These are phyloP conservation scores for Trachelus iudaicus DNA, from an alignment of 2,888 invertebrate species.

Conservation along the genomic window DNA sequence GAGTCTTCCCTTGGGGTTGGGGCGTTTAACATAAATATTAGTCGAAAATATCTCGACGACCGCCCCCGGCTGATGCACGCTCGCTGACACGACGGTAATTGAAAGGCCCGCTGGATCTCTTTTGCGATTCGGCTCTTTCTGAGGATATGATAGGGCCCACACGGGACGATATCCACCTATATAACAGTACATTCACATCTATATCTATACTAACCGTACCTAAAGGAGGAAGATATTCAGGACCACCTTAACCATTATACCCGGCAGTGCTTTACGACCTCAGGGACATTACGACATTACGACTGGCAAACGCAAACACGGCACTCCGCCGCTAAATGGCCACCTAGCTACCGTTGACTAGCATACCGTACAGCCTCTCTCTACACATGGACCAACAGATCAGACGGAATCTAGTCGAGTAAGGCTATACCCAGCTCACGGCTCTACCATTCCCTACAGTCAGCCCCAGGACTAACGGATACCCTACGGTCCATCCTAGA, in stretches of 20 bases:
- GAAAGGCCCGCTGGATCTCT: conserved; percentile 38
- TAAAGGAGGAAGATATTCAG: neutral
- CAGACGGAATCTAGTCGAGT: neutral
- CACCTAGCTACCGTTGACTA: conserved; percentile 57
- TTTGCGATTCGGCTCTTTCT: neutral
- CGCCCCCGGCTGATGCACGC: conserved; percentile 49
- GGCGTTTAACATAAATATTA: conserved; percentile 57
- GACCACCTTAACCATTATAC: neutral
- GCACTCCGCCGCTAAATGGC: conserved; percentile 58
- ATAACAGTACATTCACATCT: neutral
- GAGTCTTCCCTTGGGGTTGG: conserved; percentile 5
- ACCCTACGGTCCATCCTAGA: neutral
- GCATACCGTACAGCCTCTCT: conserved; percentile 13
- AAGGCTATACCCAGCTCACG: neutral
- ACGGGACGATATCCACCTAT: neutral
- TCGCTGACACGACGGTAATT: conserved; percentile 58
- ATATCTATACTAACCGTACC: neutral
- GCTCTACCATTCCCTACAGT: neutral
- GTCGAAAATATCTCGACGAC: conserved; percentile 54
- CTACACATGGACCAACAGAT: neutral
- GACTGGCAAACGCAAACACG: conserved; percentile 58
- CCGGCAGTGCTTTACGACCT: neutral
- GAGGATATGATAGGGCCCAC: neutral
- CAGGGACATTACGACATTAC: conserved; percentile 34
- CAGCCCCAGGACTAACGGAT: neutral